Base-by-base conservation (phyloP, 2,888 invertebrate genomes). In the Ceraclea dissimilis region DNA sequence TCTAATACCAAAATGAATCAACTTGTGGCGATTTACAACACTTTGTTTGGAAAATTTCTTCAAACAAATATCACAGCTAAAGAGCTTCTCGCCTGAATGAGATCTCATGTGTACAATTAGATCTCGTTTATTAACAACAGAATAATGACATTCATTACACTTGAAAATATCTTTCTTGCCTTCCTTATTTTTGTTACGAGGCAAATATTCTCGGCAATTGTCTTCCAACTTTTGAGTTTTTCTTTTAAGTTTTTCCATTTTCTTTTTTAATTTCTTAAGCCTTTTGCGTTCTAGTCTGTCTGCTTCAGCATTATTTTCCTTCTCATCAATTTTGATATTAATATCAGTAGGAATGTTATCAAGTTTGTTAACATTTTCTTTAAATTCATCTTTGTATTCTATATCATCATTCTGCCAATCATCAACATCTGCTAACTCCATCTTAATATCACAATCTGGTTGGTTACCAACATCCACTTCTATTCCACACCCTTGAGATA, bases 111-210 rank as follows among this genome's bases (percentile, higher is more conserved):
- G 49, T 4, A 21, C 26, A 22, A 26, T 49, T 17, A 49, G 16
- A 17, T 49, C 49, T 26, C 49, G 2, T 16, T 49, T 49, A 17
- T 26, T 22, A 2, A 20, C n/a, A 5, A 49, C 49, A 11, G 49
- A 11, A 49, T 49, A 49, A 17, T 49, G 22, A n/a, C 49, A 49
- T 5, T 26, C n/a, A 26, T 49, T 26, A 17, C 49, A 49, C 4
- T 26, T 22, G 20, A 49, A 49, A 17, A 49, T 4, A 13, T 2
- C 13, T 19, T 39, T 39, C 13, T 16, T 13, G 5, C 39, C 39
- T 8, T 16, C 16, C 5, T 13, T n/a, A 16, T 8, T 39, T 13
- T 13, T 26, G 13, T 31, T 39, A 13, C 5, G 39, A 16, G 13
- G 13, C 16, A 39, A 39, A 39, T n/a, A 39, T 39, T 16, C 13